Evolutionary conservation across 2,797 vertebrate genomes (phyloP).

Genomic region (Remorina albescens): DNA sequence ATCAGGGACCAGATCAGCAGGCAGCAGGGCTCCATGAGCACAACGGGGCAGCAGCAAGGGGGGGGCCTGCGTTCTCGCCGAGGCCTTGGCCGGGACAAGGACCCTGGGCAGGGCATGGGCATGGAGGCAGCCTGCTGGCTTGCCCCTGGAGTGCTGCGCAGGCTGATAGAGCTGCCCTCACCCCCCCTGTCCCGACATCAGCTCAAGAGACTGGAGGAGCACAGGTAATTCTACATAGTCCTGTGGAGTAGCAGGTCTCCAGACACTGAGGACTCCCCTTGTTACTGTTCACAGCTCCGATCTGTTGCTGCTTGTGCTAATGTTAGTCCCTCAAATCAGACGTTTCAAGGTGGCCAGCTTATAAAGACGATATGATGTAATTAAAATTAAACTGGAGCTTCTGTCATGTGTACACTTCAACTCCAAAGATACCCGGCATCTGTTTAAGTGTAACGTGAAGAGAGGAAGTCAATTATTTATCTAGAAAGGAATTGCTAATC

Average conservation of each 20-base stretch:
- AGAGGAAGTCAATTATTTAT: too few species aligned
- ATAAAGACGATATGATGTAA: background rate
- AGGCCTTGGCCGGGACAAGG: conserved; percentile 86
- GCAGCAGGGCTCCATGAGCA: conserved; percentile 87
- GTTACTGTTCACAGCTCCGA: background rate
- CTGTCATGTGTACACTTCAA: background rate
- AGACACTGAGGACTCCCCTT: background rate
- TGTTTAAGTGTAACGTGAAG: too few species aligned
- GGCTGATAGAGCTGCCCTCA: conserved; percentile 91
- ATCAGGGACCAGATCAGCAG: conserved; percentile 57
- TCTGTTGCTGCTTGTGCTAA: background rate
- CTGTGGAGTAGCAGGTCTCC: background rate
- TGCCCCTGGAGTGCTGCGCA: conserved; percentile 86
- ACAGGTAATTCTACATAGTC: conserved; percentile 77
- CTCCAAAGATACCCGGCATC: too few species aligned
- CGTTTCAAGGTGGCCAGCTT: background rate
- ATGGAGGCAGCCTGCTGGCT: conserved; percentile 85
- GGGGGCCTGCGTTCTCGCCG: conserved; percentile 88
- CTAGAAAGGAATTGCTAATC: background rate
- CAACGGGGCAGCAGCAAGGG: conserved; percentile 81
- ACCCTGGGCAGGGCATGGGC: conserved; percentile 82
- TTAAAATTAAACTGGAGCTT: background rate
- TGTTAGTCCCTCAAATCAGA: background rate
- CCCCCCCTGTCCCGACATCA: conserved; percentile 94
- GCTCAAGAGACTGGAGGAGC: conserved; percentile 96